A percentile compares a stretch with the other conserved stretches of the same genome.
Conservation (phyloP, 1,140 invertebrate genomes). For the Diploscapter pachys region DNA sequence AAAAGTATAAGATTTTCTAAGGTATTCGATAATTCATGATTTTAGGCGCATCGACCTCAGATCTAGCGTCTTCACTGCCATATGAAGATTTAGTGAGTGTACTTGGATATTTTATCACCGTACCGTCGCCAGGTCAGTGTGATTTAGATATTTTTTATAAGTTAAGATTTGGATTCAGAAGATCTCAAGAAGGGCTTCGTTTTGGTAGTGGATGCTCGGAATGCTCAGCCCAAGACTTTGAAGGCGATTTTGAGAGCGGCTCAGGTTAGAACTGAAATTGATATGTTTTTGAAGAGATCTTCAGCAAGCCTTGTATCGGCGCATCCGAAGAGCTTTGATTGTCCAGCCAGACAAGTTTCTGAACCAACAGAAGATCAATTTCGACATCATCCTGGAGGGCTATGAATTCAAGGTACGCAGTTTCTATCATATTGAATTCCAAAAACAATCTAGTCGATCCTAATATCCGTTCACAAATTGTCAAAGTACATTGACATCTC, state of each 20-base stretch:
- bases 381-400: conserved; percentile 28
- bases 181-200: conserved; percentile 5
- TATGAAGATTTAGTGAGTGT: conserved; percentile 12
- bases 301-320: conserved; percentile 33
- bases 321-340: conserved; percentile 27
- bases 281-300: background rate
- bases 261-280: background rate
- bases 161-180: background rate
- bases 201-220: conserved; percentile 5
- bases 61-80: conserved; percentile 4
- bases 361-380: conserved; percentile 33
- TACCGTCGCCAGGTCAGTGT: background rate
- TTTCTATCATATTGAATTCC: background rate
- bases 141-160: no score
- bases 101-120: conserved; percentile 4
- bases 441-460: conserved; percentile 8
- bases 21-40: background rate
- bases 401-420: conserved; percentile 22
- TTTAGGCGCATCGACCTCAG: conserved; percentile 10
- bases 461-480: conserved; percentile 33
- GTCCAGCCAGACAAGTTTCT: conserved; percentile 35
- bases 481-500: conserved; percentile 30
- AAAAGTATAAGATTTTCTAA: background rate
- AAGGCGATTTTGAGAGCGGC: conserved; percentile 5
- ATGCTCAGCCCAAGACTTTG: background rate